A percentile compares a stretch with the other conserved stretches of the same genome.
These are phyloP conservation scores for Agriotes lineatus DNA, from an alignment of 2,888 invertebrate genomes.

Conservation along the genomic window DNA sequence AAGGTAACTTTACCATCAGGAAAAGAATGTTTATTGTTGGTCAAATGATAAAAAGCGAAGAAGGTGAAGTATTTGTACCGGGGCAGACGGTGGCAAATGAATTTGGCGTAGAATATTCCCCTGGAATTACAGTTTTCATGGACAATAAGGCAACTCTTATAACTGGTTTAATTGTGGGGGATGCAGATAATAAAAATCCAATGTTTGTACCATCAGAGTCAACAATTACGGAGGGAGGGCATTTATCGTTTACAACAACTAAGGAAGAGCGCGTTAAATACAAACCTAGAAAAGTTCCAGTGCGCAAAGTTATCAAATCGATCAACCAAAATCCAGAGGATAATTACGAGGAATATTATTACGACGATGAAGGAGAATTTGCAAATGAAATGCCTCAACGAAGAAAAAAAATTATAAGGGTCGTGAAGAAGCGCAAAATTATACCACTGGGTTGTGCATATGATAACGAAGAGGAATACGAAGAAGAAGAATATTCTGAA, in stretches of 20 bases:
- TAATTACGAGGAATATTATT: conserved; percentile 41
- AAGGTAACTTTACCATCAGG: conserved; percentile 71
- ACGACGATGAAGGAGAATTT: conserved; percentile 46
- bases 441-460: conserved; percentile 41
- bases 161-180: conserved; percentile 78
- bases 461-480: conserved; percentile 34
- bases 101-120: conserved; percentile 76
- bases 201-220: conserved; percentile 80
- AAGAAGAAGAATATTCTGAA: conserved; percentile 44
- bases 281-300: conserved; percentile 55
- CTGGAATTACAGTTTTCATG: conserved; percentile 79
- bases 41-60: conserved; percentile 78
- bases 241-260: conserved; percentile 62
- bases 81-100: conserved; percentile 81
- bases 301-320: conserved; percentile 50
- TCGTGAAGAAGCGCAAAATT: conserved; percentile 47
- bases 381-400: conserved; percentile 44
- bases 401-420: conserved; percentile 26
- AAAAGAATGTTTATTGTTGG: conserved; percentile 80
- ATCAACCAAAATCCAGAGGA: conserved; percentile 34
- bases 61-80: conserved; percentile 79
- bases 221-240: conserved; percentile 69
- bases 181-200: conserved; percentile 71
- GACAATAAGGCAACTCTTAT: conserved; percentile 77
- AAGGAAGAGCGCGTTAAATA: conserved; percentile 61